A percentile compares a stretch with the other conserved stretches of the same genome.
Evolutionary conservation across 2,888 invertebrate genomes (phyloP).

Genomic region (Molorchus minor): DNA sequence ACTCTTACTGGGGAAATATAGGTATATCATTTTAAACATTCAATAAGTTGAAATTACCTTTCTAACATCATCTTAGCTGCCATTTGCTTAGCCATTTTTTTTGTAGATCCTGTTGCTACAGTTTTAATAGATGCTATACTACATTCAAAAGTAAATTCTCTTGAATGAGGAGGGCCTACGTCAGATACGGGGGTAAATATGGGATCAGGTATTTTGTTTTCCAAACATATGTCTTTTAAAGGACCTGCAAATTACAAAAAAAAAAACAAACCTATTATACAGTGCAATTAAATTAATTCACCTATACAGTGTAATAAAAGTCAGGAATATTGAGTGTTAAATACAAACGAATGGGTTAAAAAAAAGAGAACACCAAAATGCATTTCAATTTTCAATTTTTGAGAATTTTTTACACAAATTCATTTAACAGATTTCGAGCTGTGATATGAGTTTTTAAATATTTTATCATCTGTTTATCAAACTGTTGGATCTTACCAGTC

Average conservation of each 20-base stretch:
- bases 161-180: slow-evolving; percentile 73
- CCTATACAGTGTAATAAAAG: not conserved
- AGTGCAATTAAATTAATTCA: not conserved
- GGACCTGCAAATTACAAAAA: no score
- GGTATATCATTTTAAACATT: no score
- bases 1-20: no score
- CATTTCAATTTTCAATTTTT: not conserved
- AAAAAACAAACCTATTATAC: not conserved
- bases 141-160: slow-evolving; percentile 70
- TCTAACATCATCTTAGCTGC: slow-evolving; percentile 66
- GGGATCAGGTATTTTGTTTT: slow-evolving; percentile 65
- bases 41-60: no score
- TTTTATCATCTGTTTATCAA: no score
- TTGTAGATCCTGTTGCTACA: slow-evolving; percentile 68
- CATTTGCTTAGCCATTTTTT: slow-evolving; percentile 72
- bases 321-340: no score
- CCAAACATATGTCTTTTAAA: slow-evolving; percentile 62
- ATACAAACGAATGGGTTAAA: not conserved
- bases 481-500: no score
- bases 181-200: slow-evolving; percentile 68
- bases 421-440: no score
- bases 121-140: slow-evolving; percentile 66
- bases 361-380: not conserved
- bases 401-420: not conserved
- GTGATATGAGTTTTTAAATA: no score